These are phyloP conservation scores for Lophura nycthemera DNA, from an alignment of 2,113 vertebrate species.

Conservation along the genomic window DNA sequence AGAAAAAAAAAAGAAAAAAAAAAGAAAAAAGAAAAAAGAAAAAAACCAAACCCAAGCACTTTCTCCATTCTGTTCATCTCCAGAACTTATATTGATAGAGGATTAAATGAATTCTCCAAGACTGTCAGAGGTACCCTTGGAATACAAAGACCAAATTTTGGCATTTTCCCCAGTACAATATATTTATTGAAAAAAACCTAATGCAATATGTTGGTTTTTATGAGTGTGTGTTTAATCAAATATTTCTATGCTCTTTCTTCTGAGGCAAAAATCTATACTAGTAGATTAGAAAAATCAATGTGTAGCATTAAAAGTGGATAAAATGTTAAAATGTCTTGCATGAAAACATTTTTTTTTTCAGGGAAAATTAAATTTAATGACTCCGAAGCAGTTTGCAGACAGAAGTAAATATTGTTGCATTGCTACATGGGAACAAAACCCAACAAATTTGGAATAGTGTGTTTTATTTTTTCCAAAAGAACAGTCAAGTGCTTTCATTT, in stretches of 20 bases:
- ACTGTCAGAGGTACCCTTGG: background rate
- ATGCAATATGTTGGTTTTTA: background rate
- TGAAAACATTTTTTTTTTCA: background rate
- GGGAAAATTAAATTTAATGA: background rate
- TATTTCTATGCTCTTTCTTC: constrained; percentile 64
- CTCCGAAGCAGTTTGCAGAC: background rate
- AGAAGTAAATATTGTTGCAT: background rate
- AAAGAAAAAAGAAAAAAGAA: background rate
- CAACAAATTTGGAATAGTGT: background rate
- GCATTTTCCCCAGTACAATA: background rate
- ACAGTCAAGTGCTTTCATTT: background rate
- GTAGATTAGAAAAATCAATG: constrained; percentile 61
- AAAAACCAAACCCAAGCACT: background rate
- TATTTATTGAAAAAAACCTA: background rate
- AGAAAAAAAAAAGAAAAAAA: background rate
- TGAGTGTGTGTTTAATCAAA: constrained; percentile 48
- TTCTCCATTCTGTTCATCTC: background rate
- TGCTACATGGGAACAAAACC: background rate
- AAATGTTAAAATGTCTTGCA: background rate
- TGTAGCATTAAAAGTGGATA: background rate
- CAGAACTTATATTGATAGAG: background rate
- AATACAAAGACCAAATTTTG: constrained; percentile 13
- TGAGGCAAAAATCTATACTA: constrained; percentile 65
- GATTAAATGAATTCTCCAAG: constrained; percentile 9
- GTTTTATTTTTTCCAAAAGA: background rate